A percentile compares a stretch with the other conserved stretches of the same genome.
These are phyloP conservation scores for Drosophila leontia DNA, from an alignment of 1,140 invertebrate genomes.

Conservation along the genomic window DNA sequence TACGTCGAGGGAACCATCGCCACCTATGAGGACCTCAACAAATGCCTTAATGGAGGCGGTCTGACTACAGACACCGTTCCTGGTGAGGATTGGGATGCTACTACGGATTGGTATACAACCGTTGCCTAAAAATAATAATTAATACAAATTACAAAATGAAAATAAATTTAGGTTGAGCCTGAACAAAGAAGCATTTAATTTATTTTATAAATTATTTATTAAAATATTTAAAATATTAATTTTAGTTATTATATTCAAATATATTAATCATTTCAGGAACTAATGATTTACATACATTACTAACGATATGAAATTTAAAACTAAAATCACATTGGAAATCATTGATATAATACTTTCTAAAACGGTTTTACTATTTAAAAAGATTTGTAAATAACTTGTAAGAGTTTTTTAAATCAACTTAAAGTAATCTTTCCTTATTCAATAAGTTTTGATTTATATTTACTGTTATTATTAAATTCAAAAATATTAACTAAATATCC, in stretches of 20 bases:
- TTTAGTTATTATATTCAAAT: too few species aligned
- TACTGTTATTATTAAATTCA: background rate
- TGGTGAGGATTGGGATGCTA: background rate
- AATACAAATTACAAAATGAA: background rate
- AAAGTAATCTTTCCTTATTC: too few species aligned
- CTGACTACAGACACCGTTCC: background rate
- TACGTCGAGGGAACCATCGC: conserved; percentile 37
- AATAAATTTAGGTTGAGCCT: conserved; percentile 10
- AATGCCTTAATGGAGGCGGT: conserved; percentile 32
- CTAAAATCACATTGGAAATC: too few species aligned
- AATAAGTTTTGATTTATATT: background rate
- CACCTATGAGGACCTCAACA: conserved; percentile 45
- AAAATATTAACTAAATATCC: too few species aligned
- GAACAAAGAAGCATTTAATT: background rate
- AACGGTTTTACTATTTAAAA: too few species aligned
- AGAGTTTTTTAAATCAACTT: too few species aligned
- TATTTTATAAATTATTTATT: background rate
- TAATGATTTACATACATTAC: too few species aligned
- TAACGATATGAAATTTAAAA: too few species aligned
- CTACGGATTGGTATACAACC: background rate
- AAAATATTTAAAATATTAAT: too few species aligned
- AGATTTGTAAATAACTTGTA: too few species aligned
- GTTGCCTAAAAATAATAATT: background rate
- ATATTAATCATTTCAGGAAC: too few species aligned
- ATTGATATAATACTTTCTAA: too few species aligned